Evolutionary conservation across 2,888 invertebrate genomes (phyloP), one percentile per base, ranked within the genome.

Genomic region (Rutpela maculata): DNA sequence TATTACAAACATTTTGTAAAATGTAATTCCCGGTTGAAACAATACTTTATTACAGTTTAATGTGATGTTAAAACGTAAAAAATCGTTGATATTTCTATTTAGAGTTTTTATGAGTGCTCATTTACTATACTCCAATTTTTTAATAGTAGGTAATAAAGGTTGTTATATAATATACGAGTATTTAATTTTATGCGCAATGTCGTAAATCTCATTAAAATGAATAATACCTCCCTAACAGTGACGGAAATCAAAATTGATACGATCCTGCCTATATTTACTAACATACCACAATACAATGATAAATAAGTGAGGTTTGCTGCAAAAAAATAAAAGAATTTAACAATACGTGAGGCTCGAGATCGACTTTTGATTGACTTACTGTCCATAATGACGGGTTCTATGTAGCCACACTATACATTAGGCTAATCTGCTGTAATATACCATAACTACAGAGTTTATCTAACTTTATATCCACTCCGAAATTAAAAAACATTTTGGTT

Each of bases 381-480:
- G 78, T 63, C 78, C 76, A 68, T 86, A 86, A 86, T 84, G 82
- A 85, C 81, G 75, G 80, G 85, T 85, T 85, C 84, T 85, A 84
- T 81, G 80, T 79, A 81, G 84, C 86, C 86, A 85, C 86, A 85
- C 86, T 86, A 86, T 86, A 86, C 86, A 86, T 86, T 86, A 86
- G 83, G 67, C 84, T 85, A 86, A 86, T 86, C 82, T 83, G 81
- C 82, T 77, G 77, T 83, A 83, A 84, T 85, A 79, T 82, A 78
- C 82, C 80, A 79, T 83, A 85, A 86, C 84, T 82, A 80, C 82
- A 79, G 70, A 83, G 83, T 85, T 85, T 85, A 85, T 83, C 82
- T 83, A 79, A 78, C 81, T 81, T 81, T 80, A 77, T 80, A 80
- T 83, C 82, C 79, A 82, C 76, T 82, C 78, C 78, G 81, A 79